Evolutionary conservation across 2,888 invertebrate species (phyloP).

Genomic region (Cheilosia urbana): DNA sequence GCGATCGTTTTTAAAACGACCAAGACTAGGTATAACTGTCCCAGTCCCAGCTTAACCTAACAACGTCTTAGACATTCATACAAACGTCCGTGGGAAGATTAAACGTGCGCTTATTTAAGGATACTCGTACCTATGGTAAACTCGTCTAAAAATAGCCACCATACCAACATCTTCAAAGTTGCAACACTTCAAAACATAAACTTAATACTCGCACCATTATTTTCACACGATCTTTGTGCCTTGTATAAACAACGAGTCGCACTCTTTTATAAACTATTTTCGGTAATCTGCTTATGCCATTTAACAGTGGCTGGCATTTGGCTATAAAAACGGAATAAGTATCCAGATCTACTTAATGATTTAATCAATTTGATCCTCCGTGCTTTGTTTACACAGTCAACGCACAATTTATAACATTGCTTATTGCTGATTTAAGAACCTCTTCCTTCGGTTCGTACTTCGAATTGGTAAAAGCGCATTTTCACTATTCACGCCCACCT

Average conservation of each 20-base stretch:
- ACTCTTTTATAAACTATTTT: conserved; percentile 39
- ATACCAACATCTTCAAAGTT: conserved; percentile 19
- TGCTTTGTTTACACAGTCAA: conserved; percentile 35
- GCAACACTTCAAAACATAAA: conserved; percentile 52
- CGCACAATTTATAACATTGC: conserved; percentile 44
- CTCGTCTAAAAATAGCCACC: conserved; percentile 14
- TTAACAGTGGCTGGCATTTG: not conserved
- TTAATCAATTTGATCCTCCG: conserved; percentile 21
- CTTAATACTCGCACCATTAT: conserved; percentile 30
- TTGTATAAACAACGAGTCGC: conserved; percentile 32
- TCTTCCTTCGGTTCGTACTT: conserved; percentile 26
- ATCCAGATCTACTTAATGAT: conserved; percentile 29
- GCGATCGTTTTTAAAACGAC: too few species aligned
- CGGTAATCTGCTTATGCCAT: conserved; percentile 17
- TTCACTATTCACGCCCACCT: conserved; percentile 37
- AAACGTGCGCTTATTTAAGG: not conserved
- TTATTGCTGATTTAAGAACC: conserved; percentile 45
- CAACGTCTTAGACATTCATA: too few species aligned
- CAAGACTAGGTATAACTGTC: too few species aligned
- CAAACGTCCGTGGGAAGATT: too few species aligned
- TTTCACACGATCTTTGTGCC: conserved; percentile 21
- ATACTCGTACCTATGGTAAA: not conserved
- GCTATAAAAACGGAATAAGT: conserved; percentile 13
- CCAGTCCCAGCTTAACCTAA: too few species aligned
- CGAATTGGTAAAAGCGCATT: conserved; percentile 24